phyloP scores from a whole-genome alignment of 1,140 invertebrate genomes.

The Hylyphantes graminicola region DNA sequence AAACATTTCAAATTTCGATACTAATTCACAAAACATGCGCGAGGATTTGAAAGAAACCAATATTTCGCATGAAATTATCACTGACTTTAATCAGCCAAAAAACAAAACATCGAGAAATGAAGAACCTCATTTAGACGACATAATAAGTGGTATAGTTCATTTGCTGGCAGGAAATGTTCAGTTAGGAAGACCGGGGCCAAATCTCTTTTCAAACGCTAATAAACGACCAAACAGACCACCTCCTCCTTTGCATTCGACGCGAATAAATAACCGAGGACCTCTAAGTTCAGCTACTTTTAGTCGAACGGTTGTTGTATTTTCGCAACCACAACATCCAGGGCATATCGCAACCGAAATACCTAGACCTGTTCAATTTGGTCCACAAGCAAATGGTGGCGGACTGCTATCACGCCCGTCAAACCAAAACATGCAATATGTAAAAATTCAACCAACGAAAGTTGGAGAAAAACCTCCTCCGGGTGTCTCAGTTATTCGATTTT shows the following conservation, averaged over 20 bases:
- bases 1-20: not conserved
- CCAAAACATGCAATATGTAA: conserved; percentile 1
- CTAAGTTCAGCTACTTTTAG: conserved; percentile 41
- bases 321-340: conserved; percentile 35
- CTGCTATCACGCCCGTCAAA: not conserved
- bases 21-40: not conserved
- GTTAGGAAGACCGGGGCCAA: conserved; percentile 67
- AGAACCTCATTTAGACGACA: conserved; percentile 73
- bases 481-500: conserved; percentile 29
- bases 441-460: conserved; percentile 20
- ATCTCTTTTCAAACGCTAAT: conserved; percentile 23
- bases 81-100: not conserved
- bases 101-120: conserved; percentile 53
- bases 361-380: conserved; percentile 12
- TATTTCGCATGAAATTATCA: conserved; percentile 26
- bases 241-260: conserved; percentile 65
- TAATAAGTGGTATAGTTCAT: conserved; percentile 90
- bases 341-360: not conserved
- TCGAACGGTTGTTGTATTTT: conserved; percentile 46
- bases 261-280: conserved; percentile 90
- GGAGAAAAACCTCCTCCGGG: not conserved
- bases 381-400: not conserved
- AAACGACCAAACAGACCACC: conserved; percentile 65
- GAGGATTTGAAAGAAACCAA: not conserved
- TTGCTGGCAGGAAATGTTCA: conserved; percentile 88